These are phyloP conservation scores for Rhinoderma darwinii DNA, from an alignment of 2,113 vertebrate genomes.

Conservation along the genomic window DNA sequence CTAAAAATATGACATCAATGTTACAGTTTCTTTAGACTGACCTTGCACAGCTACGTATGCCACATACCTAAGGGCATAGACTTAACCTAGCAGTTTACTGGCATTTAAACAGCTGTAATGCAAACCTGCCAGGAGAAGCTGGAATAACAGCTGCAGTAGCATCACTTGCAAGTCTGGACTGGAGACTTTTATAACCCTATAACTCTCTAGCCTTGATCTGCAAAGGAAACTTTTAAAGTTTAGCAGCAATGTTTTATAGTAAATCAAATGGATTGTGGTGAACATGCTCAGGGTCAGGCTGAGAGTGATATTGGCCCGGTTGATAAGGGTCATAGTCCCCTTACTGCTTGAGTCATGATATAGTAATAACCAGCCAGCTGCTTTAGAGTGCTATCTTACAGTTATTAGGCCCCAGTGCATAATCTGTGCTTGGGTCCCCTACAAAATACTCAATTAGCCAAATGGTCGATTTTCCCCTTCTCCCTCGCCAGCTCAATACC, in stretches of 20 bases:
- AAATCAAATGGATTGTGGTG: no score
- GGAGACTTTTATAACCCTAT: no score
- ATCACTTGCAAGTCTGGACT: neutral
- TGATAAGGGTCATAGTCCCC: neutral
- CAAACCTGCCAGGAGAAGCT: neutral
- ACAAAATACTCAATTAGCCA: no score
- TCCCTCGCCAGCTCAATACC: no score
- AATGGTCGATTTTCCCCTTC: no score
- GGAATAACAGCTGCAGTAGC: neutral
- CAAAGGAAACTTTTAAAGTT: neutral
- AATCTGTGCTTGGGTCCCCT: no score
- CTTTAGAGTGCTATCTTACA: no score
- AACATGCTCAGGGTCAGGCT: neutral
- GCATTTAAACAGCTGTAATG: neutral
- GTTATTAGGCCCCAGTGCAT: no score
- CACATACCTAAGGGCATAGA: no score
- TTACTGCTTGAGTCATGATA: neutral
- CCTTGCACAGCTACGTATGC: no score
- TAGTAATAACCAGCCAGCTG: neutral
- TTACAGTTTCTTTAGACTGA: no score
- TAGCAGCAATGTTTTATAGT: neutral
- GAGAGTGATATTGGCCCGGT: neutral
- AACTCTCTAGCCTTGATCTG: neutral
- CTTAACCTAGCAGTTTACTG: neutral
- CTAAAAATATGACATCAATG: no score